A percentile compares a stretch with the other conserved stretches of the same genome.
Evolutionary conservation across 2,113 vertebrate genomes (phyloP).

Genomic region (Ophiodon elongatus): DNA sequence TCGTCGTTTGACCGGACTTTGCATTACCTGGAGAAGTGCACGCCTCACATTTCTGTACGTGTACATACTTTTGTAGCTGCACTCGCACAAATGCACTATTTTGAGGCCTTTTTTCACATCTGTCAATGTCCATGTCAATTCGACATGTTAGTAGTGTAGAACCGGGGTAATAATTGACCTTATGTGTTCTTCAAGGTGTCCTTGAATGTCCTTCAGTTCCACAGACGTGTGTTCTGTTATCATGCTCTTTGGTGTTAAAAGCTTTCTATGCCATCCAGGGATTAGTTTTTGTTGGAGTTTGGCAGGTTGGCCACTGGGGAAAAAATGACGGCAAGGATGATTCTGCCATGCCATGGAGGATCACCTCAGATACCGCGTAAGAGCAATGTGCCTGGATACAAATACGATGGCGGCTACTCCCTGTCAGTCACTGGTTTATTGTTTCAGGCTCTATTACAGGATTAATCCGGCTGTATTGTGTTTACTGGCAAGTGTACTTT

Average conservation of each 20-base stretch:
- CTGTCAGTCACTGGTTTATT: constrained; percentile 20
- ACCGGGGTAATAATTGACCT: not conserved
- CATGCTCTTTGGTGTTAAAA: not conserved
- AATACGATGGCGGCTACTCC: constrained; percentile 2
- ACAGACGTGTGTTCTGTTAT: not conserved
- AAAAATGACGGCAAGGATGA: constrained; percentile 10
- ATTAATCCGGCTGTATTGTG: constrained; percentile 13
- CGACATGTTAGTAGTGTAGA: no score
- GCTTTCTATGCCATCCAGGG: constrained; percentile 13
- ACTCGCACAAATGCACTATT: not conserved
- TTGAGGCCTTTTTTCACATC: not conserved
- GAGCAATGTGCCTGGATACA: constrained; percentile 7
- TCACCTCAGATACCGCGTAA: no score
- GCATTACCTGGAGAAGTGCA: not conserved
- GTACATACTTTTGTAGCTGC: not conserved
- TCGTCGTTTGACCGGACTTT: not conserved
- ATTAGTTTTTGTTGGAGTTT: constrained; percentile 10
- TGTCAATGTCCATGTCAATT: not conserved
- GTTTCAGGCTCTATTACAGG: not conserved
- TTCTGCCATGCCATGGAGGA: not conserved
- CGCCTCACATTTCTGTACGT: no score
- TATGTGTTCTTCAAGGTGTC: not conserved
- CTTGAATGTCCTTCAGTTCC: not conserved
- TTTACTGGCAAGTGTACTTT: constrained; percentile 7
- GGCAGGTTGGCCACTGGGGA: not conserved